Conservation (phyloP, 2,797 vertebrate genomes). For the Anableps anableps region DNA sequence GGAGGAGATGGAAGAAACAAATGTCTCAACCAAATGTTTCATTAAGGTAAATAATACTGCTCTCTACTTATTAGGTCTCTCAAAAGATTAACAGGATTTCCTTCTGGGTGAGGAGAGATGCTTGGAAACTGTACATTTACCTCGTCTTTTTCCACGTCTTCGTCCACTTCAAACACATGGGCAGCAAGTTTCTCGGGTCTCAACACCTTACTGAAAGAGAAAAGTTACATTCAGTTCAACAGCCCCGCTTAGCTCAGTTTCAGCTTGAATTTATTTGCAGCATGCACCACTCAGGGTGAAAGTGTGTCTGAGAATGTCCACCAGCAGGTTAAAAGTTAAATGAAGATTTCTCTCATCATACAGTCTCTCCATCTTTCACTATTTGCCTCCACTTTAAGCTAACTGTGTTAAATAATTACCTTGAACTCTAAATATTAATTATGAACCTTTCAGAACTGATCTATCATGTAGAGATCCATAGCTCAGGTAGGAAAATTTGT, state of each 20-base stretch:
- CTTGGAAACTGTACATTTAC: slow-evolving; percentile 65
- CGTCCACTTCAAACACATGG: slow-evolving; percentile 97
- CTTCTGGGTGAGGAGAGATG: neutral
- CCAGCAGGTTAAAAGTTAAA: no score
- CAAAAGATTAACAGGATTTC: neutral
- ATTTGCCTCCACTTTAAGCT: no score
- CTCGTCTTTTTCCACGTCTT: slow-evolving; percentile 98
- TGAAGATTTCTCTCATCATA: no score
- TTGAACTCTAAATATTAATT: no score
- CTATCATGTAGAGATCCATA: no score
- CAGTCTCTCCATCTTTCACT: no score
- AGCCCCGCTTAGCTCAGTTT: neutral
- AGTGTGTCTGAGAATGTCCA: no score
- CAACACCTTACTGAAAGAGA: slow-evolving; percentile 84
- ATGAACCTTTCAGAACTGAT: no score
- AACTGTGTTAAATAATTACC: no score
- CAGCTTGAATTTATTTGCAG: neutral
- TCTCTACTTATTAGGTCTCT: neutral
- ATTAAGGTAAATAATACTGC: neutral
- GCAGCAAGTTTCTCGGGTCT: slow-evolving; percentile 91
- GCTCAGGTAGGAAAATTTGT: no score
- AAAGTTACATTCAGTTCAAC: neutral
- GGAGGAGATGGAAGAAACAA: slow-evolving; percentile 20
- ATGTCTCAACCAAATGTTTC: neutral
- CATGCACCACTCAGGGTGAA: neutral